phyloP scores from a whole-genome alignment of 2,797 vertebrate species.

The Pseudopleuronectes americanus region DNA sequence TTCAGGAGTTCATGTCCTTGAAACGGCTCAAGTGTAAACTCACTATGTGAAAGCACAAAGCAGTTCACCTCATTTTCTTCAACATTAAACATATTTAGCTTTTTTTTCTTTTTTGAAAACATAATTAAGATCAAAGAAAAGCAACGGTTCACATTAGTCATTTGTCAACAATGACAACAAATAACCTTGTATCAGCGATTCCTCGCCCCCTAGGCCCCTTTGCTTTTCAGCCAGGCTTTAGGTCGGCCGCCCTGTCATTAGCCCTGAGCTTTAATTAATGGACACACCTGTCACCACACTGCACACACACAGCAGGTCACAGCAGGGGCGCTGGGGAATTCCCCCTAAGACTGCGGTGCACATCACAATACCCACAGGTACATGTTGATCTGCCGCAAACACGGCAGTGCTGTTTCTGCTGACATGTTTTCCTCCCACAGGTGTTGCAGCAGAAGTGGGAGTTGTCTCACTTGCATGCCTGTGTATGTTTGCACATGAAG shows the following conservation, averaged over 20 bases:
- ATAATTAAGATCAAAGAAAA: not conserved
- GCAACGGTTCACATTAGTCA: not conserved
- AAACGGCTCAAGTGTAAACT: not conserved
- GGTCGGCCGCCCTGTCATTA: slow-evolving; percentile 72
- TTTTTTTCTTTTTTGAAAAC: slow-evolving; percentile 1
- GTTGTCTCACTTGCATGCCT: not conserved
- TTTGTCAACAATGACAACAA: slow-evolving; percentile 34
- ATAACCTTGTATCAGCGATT: slow-evolving; percentile 27
- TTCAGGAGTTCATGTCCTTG: no score
- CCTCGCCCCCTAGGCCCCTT: slow-evolving; percentile 42
- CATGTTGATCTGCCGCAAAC: not conserved
- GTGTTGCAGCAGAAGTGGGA: slow-evolving; percentile 40
- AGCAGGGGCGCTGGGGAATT: slow-evolving; percentile 59
- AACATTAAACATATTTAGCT: no score
- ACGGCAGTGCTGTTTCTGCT: not conserved
- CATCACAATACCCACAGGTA: slow-evolving; percentile 17
- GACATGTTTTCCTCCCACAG: slow-evolving; percentile 17
- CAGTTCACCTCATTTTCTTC: not conserved
- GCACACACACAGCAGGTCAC: slow-evolving; percentile 52
- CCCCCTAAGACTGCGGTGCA: slow-evolving; percentile 35
- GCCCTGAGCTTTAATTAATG: slow-evolving; percentile 69
- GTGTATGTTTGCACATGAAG: slow-evolving; percentile 31
- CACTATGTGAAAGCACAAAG: not conserved
- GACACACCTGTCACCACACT: slow-evolving; percentile 71
- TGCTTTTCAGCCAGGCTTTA: slow-evolving; percentile 45